Base-by-base conservation (phyloP, 2,888 invertebrate genomes). In the Fragum whitleyi region DNA sequence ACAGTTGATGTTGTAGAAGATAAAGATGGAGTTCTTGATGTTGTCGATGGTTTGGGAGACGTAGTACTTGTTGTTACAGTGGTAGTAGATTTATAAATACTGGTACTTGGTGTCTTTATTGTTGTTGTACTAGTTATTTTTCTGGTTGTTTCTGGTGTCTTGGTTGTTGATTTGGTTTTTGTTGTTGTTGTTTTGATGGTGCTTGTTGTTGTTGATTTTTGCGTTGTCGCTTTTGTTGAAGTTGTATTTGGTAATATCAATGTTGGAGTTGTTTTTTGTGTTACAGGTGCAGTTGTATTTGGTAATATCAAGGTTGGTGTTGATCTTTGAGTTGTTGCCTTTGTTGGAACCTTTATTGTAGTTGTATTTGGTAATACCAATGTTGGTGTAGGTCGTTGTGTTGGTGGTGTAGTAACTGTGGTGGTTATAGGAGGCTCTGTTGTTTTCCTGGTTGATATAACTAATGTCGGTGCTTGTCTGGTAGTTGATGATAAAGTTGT, bases 51-150 rank as follows among this genome's bases (percentile, higher is more conserved):
- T 61, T 23, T 42, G 2, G 28, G 47, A 21, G 65, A 6, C 6
- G 29, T 39, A 28, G 65, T 47, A 29, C 51, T 36, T 11, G 74
- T 23, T 21, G 53, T 28, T 21, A 42, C 39, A 16, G 26, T 42
- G 53, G 70, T 57, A 26, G 42, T 47, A 9, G 51, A 19, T 28
- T 14, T n/a, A 28, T 69, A 51, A 5, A 29, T 11, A 16, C 69
- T 39, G 51, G 69, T 68, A 47, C 14, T 51, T 67, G 59, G 0
- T 26, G 53, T 23, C 42, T 73, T 73, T 26, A 79, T 68, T 53
- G 75, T n/a, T 55, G 79, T 67, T 16, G 71, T 28, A 16, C 72
- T 42, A 7, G 76, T 55, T 59, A 78, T 62, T 51, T 81, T 69
- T 6, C 74, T 32, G 36, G 74, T 29, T 23, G 76, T 74, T 28